A percentile compares a stretch with the other conserved stretches of the same genome.
phyloP scores from a whole-genome alignment of 2,888 invertebrate species.

The Glaucopsyche alexis region DNA sequence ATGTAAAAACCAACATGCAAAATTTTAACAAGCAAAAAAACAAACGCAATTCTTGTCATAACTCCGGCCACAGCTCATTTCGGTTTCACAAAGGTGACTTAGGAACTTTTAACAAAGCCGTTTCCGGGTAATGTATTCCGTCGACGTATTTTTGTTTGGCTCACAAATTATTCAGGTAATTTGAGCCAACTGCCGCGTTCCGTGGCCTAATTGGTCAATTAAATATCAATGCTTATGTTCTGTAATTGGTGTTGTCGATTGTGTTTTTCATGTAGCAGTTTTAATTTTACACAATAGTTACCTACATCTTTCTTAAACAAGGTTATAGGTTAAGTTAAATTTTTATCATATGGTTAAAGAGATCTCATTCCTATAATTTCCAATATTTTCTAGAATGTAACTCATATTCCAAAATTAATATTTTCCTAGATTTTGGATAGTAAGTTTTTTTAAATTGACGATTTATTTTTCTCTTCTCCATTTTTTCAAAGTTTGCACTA shows the following conservation, averaged over 20 bases:
- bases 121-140: constrained; percentile 4
- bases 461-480: too few relatives aligned
- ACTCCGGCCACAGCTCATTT: constrained; percentile 12
- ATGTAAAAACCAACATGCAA: background rate
- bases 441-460: too few relatives aligned
- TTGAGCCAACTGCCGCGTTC: background rate
- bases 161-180: constrained; percentile 21
- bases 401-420: too few relatives aligned
- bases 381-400: too few relatives aligned
- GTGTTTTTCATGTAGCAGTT: background rate
- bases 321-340: too few relatives aligned
- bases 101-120: constrained; percentile 12
- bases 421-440: too few relatives aligned
- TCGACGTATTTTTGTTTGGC: background rate
- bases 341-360: too few relatives aligned
- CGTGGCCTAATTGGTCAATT: constrained; percentile 14
- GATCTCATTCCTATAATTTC: too few relatives aligned
- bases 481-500: too few relatives aligned
- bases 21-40: background rate
- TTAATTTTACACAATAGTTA: background rate
- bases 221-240: background rate
- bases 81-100: constrained; percentile 18
- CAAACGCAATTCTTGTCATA: background rate
- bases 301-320: too few relatives aligned
- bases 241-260: background rate